Evolutionary conservation across 1,140 invertebrate species (phyloP).

Genomic region (Magallana ariakensis): DNA sequence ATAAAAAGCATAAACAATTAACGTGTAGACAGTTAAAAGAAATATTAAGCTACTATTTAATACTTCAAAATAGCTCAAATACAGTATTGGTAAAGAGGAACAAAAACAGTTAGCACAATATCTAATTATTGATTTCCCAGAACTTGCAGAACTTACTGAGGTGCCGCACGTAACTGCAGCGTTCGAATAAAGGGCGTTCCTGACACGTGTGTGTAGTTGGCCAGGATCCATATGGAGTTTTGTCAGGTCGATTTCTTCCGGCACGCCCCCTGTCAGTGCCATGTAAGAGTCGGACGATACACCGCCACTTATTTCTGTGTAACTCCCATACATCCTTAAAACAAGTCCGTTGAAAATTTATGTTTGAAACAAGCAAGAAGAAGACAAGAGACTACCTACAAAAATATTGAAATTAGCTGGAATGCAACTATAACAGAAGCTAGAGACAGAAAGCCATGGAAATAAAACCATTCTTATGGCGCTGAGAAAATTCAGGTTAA

Average conservation of each 20-base stretch:
- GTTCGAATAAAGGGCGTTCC: conserved; percentile 65
- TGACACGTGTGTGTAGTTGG: conserved; percentile 63
- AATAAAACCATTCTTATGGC: no score
- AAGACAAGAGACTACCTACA: no score
- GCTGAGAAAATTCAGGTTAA: neutral
- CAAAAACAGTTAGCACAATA: no score
- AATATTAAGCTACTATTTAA: no score
- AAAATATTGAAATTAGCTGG: no score
- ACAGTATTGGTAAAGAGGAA: no score
- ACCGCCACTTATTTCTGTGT: conserved; percentile 43
- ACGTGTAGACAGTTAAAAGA: no score
- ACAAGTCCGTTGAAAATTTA: neutral
- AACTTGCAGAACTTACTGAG: conserved; percentile 62
- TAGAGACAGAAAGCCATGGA: no score
- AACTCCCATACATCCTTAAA: conserved; percentile 49
- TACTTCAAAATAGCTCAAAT: no score
- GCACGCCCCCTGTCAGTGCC: conserved; percentile 75
- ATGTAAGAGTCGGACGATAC: conserved; percentile 62
- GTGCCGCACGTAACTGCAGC: conserved; percentile 68
- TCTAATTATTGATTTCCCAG: neutral
- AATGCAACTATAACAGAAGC: no score
- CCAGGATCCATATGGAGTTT: conserved; percentile 50
- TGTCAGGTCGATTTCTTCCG: conserved; percentile 69
- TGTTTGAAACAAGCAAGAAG: no score
- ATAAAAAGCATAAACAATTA: no score